These are phyloP conservation scores for Emesis furor DNA, from an alignment of 2,888 invertebrate genomes.

Conservation along the genomic window DNA sequence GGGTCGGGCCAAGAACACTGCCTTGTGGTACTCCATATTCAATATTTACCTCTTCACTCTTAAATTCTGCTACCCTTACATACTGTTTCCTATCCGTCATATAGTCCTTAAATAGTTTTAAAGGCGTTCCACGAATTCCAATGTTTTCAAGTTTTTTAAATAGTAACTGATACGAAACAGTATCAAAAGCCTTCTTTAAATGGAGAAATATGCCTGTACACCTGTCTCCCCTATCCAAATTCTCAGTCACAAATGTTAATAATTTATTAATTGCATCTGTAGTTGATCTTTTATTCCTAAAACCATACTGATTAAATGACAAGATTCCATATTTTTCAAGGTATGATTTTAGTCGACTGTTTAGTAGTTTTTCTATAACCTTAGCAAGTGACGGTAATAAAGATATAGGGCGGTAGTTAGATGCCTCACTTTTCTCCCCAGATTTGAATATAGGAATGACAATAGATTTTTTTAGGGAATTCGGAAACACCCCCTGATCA, in stretches of 20 bases:
- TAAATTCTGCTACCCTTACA: not conserved
- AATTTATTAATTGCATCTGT: too few relatives aligned
- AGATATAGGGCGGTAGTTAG: not conserved
- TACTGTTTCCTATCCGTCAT: not conserved
- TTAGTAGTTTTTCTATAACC: not conserved
- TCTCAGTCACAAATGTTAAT: too few relatives aligned
- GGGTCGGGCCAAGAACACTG: not conserved
- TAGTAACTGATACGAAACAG: not conserved
- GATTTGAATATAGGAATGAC: not conserved
- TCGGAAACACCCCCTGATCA: not conserved
- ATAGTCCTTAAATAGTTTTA: not conserved
- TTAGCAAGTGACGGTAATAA: not conserved
- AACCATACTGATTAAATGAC: not conserved
- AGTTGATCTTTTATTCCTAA: not conserved
- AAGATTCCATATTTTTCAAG: not conserved
- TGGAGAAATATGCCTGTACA: too few relatives aligned
- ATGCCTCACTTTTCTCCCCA: not conserved
- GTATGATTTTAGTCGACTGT: not conserved
- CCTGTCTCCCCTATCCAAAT: too few relatives aligned
- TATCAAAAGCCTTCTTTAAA: not conserved
- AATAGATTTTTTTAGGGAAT: not conserved
- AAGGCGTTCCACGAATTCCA: not conserved
- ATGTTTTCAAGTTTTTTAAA: not conserved
- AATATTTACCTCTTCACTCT: not conserved
- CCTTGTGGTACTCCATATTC: not conserved